phyloP scores from a whole-genome alignment of 2,797 vertebrate genomes.

The Bradypodion ventrale region DNA sequence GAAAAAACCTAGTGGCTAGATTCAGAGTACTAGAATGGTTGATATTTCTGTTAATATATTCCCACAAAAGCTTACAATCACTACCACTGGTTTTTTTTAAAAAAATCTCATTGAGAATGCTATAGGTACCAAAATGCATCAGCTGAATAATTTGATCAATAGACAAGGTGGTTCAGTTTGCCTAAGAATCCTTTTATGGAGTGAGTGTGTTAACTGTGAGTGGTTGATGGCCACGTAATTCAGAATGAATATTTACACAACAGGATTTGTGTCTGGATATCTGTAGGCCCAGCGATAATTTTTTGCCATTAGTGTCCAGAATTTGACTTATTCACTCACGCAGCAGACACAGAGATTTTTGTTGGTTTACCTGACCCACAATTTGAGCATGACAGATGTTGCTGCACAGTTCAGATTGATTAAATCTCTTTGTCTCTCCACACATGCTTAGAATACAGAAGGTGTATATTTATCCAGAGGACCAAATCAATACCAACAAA shows the following conservation, averaged over 20 bases:
- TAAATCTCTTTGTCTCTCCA: not conserved
- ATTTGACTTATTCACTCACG: not conserved
- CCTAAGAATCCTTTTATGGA: not conserved
- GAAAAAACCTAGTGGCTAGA: conserved; percentile 29
- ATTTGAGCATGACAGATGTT: conserved; percentile 17
- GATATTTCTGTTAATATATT: conserved; percentile 26
- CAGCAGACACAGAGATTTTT: not conserved
- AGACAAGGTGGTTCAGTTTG: not conserved
- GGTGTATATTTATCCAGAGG: not conserved
- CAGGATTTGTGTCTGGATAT: not conserved
- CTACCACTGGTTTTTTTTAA: conserved; percentile 11
- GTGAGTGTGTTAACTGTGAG: not conserved
- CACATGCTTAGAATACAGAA: conserved; percentile 6
- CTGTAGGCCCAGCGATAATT: not conserved
- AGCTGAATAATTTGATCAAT: not conserved
- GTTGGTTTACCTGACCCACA: not conserved
- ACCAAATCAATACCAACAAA: not conserved
- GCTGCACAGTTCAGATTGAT: conserved; percentile 16
- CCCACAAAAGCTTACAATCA: not conserved
- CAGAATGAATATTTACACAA: conserved; percentile 2
- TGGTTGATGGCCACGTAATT: conserved; percentile 9
- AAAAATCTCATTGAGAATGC: not conserved
- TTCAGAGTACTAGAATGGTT: conserved; percentile 25
- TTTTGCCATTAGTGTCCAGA: not conserved
- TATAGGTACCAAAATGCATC: not conserved